phyloP scores from a whole-genome alignment of 1,140 invertebrate species.

The Anadara kagoshimensis region DNA sequence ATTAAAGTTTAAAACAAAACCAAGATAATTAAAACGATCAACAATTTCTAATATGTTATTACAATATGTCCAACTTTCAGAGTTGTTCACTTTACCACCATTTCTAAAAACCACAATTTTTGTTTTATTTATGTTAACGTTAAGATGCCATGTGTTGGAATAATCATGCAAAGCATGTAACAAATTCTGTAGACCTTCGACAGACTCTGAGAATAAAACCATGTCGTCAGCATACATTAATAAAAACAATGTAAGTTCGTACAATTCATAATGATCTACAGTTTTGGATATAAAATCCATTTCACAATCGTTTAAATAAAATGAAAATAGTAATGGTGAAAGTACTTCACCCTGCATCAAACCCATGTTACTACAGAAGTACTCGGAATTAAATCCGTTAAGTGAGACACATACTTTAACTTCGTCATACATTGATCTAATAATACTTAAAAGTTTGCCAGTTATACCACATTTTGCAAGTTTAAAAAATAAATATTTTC shows the following conservation, averaged over 20 bases:
- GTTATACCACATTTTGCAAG: slow-evolving; percentile 21
- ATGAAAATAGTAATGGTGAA: slow-evolving; percentile 27
- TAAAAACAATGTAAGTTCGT: slow-evolving; percentile 20
- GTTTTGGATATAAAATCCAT: background rate
- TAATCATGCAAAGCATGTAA: slow-evolving; percentile 22
- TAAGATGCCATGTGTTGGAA: slow-evolving; percentile 17
- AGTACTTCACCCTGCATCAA: slow-evolving; percentile 35
- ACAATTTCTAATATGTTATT: slow-evolving; percentile 26
- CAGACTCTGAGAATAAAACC: slow-evolving; percentile 28
- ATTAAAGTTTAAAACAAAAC: slow-evolving; percentile 30
- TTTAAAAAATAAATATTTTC: slow-evolving; percentile 11
- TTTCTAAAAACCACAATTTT: slow-evolving; percentile 38
- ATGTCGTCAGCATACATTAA: slow-evolving; percentile 41
- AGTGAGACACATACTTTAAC: slow-evolving; percentile 25
- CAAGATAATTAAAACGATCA: slow-evolving; percentile 30
- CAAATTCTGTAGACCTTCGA: slow-evolving; percentile 19
- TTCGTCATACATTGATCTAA: slow-evolving; percentile 29
- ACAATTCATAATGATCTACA: slow-evolving; percentile 9
- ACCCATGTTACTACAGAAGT: slow-evolving; percentile 19
- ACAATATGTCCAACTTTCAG: slow-evolving; percentile 29
- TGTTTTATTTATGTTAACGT: slow-evolving; percentile 28
- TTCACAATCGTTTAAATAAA: slow-evolving; percentile 36
- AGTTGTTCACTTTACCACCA: slow-evolving; percentile 1
- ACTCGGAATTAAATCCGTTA: slow-evolving; percentile 15
- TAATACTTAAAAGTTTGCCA: slow-evolving; percentile 21